Base-by-base conservation (phyloP, 2,797 vertebrate genomes). In the Sitta carolinensis region DNA sequence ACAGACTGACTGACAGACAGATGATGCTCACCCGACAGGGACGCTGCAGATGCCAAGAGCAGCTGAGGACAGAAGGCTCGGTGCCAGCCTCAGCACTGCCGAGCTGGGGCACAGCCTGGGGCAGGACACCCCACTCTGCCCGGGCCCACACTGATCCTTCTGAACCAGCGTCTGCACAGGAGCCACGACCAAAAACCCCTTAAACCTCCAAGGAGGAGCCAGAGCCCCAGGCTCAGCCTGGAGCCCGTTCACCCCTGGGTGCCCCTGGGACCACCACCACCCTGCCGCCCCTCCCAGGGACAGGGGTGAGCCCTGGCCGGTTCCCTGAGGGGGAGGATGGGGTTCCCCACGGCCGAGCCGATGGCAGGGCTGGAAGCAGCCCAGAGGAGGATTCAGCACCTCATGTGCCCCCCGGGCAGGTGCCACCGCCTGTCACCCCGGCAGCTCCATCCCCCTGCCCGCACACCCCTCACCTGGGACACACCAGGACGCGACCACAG, bases 111-210 rank as follows among this genome's bases (percentile, higher is more conserved):
- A 32, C 22, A 43, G 30, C 16, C 11, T 13, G 38, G 62, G 54
- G 9, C 21, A n/a, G 38, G 38, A 47, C 62, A 26, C 5, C 8
- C 11, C 13, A 9, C 19, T 16, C 25, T 42, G 17, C 47, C 47
- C 22, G 40, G 13, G 43, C 50, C 36, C 75, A 51, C 20, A 45
- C 38, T 36, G 32, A 20, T 4, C 13, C 29, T n/a, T n/a, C 36
- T 55, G 18, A 32, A 13, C 32, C 5, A 1, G 4, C 11, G 12
- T 21, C 51, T 21, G 32, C 45, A 22, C 29, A 10, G 47, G 29
- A 85, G 4, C 63, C 16, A 4, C 1, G 10, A 61, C 29, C 63
- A 64, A 42, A 42, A 63, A 4, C 20, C 1, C 0, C 9, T 13
- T 1, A 6, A 43, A 51, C 7, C 32, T 7, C 58, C 11, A 3